Percentiles rank a stretch among this genome's conserved stretches.
These are phyloP conservation scores for Aricia artaxerxes DNA, from an alignment of 2,888 invertebrate species.

Conservation along the genomic window DNA sequence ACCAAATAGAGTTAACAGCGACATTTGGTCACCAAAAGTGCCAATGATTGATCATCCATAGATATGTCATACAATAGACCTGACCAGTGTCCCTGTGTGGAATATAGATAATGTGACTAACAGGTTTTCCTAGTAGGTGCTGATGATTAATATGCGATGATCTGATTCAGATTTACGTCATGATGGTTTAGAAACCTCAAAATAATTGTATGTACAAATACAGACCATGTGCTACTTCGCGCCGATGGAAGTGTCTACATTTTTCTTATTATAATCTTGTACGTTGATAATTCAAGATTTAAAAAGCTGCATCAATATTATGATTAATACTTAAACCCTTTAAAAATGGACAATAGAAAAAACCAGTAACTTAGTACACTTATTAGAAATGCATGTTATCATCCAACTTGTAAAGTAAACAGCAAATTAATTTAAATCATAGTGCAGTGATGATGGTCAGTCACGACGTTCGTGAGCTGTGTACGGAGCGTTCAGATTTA, in stretches of 20 bases:
- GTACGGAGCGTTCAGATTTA: not conserved
- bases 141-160: not conserved
- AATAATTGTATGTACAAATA: not conserved
- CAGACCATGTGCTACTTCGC: too few relatives aligned
- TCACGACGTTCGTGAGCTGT: not conserved
- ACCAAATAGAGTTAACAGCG: not conserved
- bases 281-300: too few relatives aligned
- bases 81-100: not conserved
- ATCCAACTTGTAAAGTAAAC: not conserved
- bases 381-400: slow-evolving; percentile 1
- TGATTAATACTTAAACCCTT: not conserved
- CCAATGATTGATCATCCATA: not conserved
- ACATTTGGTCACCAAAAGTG: not conserved
- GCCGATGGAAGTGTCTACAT: too few relatives aligned
- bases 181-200: not conserved
- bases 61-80: not conserved
- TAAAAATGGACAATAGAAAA: not conserved
- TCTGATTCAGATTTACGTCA: not conserved
- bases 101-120: slow-evolving; percentile 15
- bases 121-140: not conserved
- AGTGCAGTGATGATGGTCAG: slow-evolving; percentile 14
- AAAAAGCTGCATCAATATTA: not conserved
- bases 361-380: not conserved
- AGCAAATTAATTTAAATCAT: slow-evolving; percentile 17
- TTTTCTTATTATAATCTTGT: too few relatives aligned